phyloP scores from a whole-genome alignment of 2,797 vertebrate species.

The Malurus splendens region DNA sequence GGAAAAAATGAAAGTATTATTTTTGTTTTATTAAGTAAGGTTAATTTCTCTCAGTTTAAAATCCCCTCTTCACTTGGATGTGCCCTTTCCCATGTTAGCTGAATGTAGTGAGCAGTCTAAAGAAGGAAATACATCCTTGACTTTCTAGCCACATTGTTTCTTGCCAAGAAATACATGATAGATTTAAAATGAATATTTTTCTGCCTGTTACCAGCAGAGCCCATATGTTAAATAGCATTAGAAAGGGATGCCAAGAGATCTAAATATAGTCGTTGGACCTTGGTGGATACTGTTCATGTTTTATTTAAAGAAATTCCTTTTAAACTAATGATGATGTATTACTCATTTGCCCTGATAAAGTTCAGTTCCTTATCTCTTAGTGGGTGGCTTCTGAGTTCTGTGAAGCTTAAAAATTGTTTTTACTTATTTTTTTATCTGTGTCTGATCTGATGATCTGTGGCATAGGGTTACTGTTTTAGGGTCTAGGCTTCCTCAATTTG shows the following conservation, averaged over 20 bases:
- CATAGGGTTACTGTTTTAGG: not conserved
- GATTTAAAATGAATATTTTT: not conserved
- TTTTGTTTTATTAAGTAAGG: not conserved
- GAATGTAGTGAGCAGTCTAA: not conserved
- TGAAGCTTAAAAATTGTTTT: not conserved
- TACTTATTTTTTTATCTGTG: not conserved
- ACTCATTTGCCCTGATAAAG: not conserved
- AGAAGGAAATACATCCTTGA: not conserved
- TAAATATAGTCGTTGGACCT: not conserved
- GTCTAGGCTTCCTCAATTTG: not conserved
- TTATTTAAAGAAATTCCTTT: not conserved
- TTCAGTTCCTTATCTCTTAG: not conserved
- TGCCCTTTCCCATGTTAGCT: not conserved
- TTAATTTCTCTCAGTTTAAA: not conserved
- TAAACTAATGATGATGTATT: not conserved
- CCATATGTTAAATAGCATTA: not conserved
- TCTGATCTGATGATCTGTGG: not conserved
- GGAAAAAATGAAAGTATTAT: not conserved
- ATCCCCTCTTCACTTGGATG: not conserved
- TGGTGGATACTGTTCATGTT: not conserved
- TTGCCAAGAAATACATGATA: not conserved
- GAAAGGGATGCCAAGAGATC: not conserved
- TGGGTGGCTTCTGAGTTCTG: not conserved
- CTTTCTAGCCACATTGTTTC: not conserved
- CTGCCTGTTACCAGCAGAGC: not conserved